A percentile compares a stretch with the other conserved stretches of the same genome.
These are phyloP conservation scores for Solen grandis DNA, from an alignment of 1,140 invertebrate genomes.

Conservation along the genomic window DNA sequence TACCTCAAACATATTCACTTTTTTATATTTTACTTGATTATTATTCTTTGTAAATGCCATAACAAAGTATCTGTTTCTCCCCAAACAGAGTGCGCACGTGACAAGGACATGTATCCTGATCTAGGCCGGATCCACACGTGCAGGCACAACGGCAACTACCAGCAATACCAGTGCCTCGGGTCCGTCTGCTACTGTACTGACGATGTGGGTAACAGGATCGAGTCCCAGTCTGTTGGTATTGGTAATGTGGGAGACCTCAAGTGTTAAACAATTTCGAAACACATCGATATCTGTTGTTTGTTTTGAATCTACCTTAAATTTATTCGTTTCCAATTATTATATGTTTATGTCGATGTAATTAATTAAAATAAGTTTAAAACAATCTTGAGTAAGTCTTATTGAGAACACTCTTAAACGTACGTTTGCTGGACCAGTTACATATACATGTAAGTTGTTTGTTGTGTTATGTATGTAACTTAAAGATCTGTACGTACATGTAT, in stretches of 20 bases:
- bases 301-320: too few species aligned
- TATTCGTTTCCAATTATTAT: too few species aligned
- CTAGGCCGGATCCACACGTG: constrained; percentile 48
- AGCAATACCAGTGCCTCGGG: constrained; percentile 57
- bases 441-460: too few species aligned
- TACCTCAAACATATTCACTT: background rate
- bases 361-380: too few species aligned
- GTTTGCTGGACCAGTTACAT: too few species aligned
- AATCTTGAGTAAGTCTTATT: too few species aligned
- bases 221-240: constrained; percentile 47
- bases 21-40: background rate
- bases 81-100: constrained; percentile 58
- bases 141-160: constrained; percentile 52
- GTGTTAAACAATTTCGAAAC: constrained; percentile 9
- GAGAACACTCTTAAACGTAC: too few species aligned
- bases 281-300: too few species aligned
- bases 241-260: constrained; percentile 42
- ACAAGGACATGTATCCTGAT: constrained; percentile 31
- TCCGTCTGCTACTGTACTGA: constrained; percentile 61
- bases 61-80: too few species aligned
- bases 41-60: constrained; percentile 16
- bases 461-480: too few species aligned
- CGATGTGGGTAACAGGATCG: constrained; percentile 28
- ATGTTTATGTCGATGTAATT: too few species aligned
- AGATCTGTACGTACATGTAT: too few species aligned